Evolutionary conservation across 2,113 vertebrate species (phyloP).

Genomic region (Xiphias gladius): DNA sequence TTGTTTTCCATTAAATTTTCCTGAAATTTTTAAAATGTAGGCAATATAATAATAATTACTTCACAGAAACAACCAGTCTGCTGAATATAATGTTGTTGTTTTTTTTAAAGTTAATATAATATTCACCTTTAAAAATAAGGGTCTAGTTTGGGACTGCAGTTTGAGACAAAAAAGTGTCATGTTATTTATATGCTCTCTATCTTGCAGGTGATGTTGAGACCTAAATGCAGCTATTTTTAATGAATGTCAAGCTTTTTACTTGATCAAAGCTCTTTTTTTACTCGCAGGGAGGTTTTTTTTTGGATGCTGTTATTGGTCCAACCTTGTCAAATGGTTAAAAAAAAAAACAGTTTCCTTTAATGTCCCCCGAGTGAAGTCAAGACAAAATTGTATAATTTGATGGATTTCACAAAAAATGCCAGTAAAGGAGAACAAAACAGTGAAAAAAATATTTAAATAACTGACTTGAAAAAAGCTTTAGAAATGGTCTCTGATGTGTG

Average conservation of each 20-base stretch:
- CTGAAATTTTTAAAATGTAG: not conserved
- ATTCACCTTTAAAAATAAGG: not conserved
- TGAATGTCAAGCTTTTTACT: slow-evolving; percentile 4
- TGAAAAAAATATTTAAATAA: slow-evolving; percentile 10
- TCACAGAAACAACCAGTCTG: not conserved
- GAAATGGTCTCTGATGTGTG: slow-evolving; percentile 44
- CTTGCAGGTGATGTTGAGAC: slow-evolving; percentile 4
- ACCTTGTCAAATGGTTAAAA: slow-evolving; percentile 34
- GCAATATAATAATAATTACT: not conserved
- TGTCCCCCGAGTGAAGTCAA: slow-evolving; percentile 13
- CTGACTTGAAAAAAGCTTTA: slow-evolving; percentile 13
- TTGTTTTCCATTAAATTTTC: not conserved
- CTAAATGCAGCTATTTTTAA: slow-evolving; percentile 4
- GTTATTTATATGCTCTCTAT: not conserved
- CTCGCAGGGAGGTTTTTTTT: slow-evolving; percentile 13
- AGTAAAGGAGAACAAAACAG: slow-evolving; percentile 22
- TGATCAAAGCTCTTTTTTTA: slow-evolving; percentile 13
- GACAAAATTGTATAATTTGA: slow-evolving; percentile 33
- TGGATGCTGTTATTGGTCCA: slow-evolving; percentile 31
- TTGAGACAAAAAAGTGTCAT: not conserved
- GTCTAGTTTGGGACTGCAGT: no score
- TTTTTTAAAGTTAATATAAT: not conserved
- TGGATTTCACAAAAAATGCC: slow-evolving; percentile 18
- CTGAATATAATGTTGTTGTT: not conserved
- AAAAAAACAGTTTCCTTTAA: slow-evolving; percentile 20